A percentile compares a stretch with the other conserved stretches of the same genome.
These are phyloP conservation scores for Falco punctatus DNA, from an alignment of 2,113 vertebrate genomes.

Conservation along the genomic window DNA sequence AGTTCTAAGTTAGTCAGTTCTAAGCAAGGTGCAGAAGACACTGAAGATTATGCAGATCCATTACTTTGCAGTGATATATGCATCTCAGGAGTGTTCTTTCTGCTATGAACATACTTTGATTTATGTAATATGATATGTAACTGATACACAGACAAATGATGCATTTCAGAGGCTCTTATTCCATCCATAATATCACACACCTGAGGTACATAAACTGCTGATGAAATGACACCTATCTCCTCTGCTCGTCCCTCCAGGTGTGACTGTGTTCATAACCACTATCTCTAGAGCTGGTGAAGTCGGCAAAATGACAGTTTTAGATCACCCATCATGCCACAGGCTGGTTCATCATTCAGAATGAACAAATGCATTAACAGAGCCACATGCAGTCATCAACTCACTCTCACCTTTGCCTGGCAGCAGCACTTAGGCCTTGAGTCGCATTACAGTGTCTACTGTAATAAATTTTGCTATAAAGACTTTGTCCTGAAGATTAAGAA, in stretches of 20 bases:
- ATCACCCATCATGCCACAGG: not conserved
- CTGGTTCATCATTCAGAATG: not conserved
- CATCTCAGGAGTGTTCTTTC: not conserved
- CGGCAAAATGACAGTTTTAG: not conserved
- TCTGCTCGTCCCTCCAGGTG: not conserved
- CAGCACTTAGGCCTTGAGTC: not conserved
- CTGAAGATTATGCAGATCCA: not conserved
- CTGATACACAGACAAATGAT: not conserved
- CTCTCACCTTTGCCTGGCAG: not conserved
- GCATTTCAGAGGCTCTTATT: not conserved
- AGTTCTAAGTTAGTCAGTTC: not conserved
- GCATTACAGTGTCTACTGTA: not conserved
- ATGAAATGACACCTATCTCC: not conserved
- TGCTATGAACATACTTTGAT: not conserved
- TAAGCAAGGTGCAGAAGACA: not conserved
- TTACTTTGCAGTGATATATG: not conserved
- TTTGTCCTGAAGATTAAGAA: not conserved
- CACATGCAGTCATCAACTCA: not conserved
- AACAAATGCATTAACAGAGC: not conserved
- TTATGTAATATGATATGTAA: not conserved
- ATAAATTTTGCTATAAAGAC: not conserved
- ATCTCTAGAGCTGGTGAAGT: not conserved
- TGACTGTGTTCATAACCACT: fast-evolving
- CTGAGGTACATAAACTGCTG: not conserved
- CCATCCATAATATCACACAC: not conserved